phyloP scores from a whole-genome alignment of 2,888 invertebrate species.

The Sialis fuliginosa region DNA sequence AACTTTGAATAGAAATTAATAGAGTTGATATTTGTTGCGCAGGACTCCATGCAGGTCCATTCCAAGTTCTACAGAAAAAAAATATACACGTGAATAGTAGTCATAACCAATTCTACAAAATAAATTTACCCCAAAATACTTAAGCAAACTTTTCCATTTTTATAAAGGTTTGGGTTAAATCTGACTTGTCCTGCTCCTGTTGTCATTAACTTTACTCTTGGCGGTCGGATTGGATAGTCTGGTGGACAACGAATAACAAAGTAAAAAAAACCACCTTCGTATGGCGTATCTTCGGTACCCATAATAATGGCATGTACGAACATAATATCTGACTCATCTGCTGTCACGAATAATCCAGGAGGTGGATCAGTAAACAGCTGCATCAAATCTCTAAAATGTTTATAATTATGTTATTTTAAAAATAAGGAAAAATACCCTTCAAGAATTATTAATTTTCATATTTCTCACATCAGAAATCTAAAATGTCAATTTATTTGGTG shows the following conservation, averaged over 20 bases:
- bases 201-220: slow-evolving; percentile 37
- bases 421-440: too few species aligned
- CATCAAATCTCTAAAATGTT: slow-evolving; percentile 29
- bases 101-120: not conserved
- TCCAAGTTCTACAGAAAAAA: slow-evolving; percentile 27
- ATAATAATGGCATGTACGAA: slow-evolving; percentile 35
- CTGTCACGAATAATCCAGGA: slow-evolving; percentile 33
- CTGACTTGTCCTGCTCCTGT: slow-evolving; percentile 37
- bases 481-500: too few species aligned
- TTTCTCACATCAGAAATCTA: too few species aligned
- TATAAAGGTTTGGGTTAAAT: slow-evolving; percentile 44
- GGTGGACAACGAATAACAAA: slow-evolving; percentile 33
- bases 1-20: slow-evolving; percentile 36
- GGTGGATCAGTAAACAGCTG: slow-evolving; percentile 35
- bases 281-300: slow-evolving; percentile 41
- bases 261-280: slow-evolving; percentile 34
- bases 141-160: slow-evolving; percentile 38
- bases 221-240: slow-evolving; percentile 35
- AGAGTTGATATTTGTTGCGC: slow-evolving; percentile 32
- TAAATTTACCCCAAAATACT: slow-evolving; percentile 31
- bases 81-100: not conserved
- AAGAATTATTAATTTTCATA: too few species aligned
- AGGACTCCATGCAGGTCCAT: slow-evolving; percentile 37
- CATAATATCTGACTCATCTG: slow-evolving; percentile 32
- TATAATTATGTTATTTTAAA: too few species aligned